Evolutionary conservation across 2,888 invertebrate species (phyloP), one percentile per base, ranked within the genome.

Genomic region (Phortica magna): DNA sequence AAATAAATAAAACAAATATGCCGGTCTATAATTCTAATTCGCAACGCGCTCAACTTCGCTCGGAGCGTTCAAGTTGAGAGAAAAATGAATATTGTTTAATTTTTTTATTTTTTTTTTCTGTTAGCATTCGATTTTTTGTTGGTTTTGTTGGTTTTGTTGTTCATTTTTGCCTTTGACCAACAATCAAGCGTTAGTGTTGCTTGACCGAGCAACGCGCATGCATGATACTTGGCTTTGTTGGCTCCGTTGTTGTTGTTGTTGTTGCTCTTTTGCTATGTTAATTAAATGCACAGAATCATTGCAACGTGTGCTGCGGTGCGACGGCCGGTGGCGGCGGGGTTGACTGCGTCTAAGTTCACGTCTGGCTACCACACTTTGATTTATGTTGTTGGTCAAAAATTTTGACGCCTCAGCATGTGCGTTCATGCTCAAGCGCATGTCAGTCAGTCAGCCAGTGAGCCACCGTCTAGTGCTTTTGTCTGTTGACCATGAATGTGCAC

Each of bases 371-470:
- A 67, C 55, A 79, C 82, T 79, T 83, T 87, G 87, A 87, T 87
- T 87, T 86, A 87, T 88, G 86, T 81, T 83, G 80, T 79, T 77
- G 84, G 84, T 75, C 78, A 85, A 79, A 79, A 83, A 79, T 83
- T 83, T 85, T 86, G 89, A 87, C 88, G 87, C 88, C 89, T 85
- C 89, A 89, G 82, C 85, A 81, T 85, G 43, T 64, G 70, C 73
- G 74, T 68, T 61, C 41, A 48, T 59, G 59, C 43, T 73, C 17
- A 75, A 61, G 57, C 67, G 88, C 86, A 83, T 80, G 84, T 84
- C 86, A 86, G 5, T 67, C 55, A 22, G 17, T 19, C 7, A 53
- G 41, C 41, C 55, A 42, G 53, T 53, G n/a, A n/a, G n/a, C n/a
- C n/a, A n/a, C 41, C n/a, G 19, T 2, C 61, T 19, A 61, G 9